A percentile compares a stretch with the other conserved stretches of the same genome.
These are phyloP conservation scores for Zaprionus vittiger DNA, from an alignment of 1,140 invertebrate genomes.

Conservation along the genomic window DNA sequence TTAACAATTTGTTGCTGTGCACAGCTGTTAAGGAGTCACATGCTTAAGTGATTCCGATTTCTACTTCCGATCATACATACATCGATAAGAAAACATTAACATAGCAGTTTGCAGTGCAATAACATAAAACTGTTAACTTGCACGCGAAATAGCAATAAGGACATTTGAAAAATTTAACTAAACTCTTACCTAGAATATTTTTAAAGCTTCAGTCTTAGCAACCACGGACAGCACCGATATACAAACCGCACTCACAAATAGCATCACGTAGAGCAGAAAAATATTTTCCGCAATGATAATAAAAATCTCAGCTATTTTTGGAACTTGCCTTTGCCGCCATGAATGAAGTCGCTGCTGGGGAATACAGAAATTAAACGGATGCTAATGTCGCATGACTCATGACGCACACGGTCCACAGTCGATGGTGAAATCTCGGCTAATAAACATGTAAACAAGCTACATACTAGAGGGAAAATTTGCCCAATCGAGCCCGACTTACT, in stretches of 20 bases:
- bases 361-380: conserved; percentile 28
- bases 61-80: no score
- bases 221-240: neutral
- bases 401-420: neutral
- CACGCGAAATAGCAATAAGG: no score
- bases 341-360: neutral
- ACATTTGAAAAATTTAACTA: no score
- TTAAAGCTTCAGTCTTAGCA: neutral
- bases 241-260: neutral
- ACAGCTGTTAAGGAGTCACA: no score
- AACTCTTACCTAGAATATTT: no score
- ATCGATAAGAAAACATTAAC: no score
- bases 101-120: no score
- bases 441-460: conserved; percentile 29
- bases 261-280: neutral
- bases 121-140: no score
- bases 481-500: conserved; percentile 12
- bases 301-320: conserved; percentile 1
- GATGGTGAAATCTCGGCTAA: conserved; percentile 18
- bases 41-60: no score
- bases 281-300: conserved; percentile 6
- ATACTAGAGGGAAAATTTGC: conserved; percentile 11
- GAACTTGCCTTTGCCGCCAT: neutral
- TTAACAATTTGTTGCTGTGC: no score
- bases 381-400: conserved; percentile 2